These are phyloP conservation scores for Microtus oregoni DNA, from an alignment of 2,113 vertebrate genomes.

Conservation along the genomic window DNA sequence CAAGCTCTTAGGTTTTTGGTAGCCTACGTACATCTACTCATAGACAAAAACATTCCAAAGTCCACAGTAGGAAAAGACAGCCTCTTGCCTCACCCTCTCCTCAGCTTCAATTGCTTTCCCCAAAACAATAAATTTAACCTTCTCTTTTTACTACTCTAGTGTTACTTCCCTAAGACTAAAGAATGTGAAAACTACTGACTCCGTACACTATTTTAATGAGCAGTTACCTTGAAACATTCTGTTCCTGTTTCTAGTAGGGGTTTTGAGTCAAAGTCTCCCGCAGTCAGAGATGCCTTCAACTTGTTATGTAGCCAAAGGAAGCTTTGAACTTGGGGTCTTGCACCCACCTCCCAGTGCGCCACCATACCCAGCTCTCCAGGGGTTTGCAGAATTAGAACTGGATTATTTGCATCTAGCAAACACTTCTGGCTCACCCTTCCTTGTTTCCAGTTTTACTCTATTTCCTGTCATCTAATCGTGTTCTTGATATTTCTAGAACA, in stretches of 20 bases:
- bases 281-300: not conserved
- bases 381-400: not conserved
- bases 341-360: too few species aligned
- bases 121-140: not conserved
- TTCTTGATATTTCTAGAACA: constrained; percentile 25
- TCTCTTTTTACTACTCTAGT: not conserved
- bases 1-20: not conserved
- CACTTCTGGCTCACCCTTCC: not conserved
- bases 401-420: constrained; percentile 10
- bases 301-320: not conserved
- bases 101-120: not conserved
- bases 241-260: not conserved
- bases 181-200: not conserved
- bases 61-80: not conserved
- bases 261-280: not conserved
- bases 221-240: not conserved
- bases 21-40: not conserved
- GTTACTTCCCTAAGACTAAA: not conserved
- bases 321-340: not conserved
- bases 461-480: not conserved
- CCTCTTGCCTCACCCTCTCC: not conserved
- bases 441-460: constrained; percentile 3
- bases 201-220: not conserved
- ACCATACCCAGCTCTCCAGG: not conserved
- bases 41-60: not conserved